Percentiles rank a stretch among this genome's conserved stretches.
Evolutionary conservation across 2,113 vertebrate genomes (phyloP).

Genomic region (Notothenia rossii): DNA sequence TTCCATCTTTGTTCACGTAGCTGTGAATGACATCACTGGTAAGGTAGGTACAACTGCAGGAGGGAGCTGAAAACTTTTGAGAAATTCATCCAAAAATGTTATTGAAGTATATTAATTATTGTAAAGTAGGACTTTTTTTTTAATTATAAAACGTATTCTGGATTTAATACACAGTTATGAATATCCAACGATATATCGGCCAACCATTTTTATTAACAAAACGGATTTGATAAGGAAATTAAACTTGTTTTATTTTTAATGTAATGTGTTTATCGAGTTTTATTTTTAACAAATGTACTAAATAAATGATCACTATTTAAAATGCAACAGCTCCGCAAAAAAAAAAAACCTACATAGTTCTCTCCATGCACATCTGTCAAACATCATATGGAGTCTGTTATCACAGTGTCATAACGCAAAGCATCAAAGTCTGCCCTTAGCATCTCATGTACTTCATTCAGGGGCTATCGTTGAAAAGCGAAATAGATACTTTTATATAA

Average conservation of each 20-base stretch:
- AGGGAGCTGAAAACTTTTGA: neutral
- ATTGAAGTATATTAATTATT: neutral
- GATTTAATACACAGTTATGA: neutral
- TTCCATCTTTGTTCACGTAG: conserved; percentile 97
- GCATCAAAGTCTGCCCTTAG: neutral
- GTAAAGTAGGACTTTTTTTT: neutral
- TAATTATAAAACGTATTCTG: neutral
- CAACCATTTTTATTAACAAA: no score
- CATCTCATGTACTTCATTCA: neutral
- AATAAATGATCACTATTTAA: no score
- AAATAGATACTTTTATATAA: neutral
- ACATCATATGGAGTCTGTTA: neutral
- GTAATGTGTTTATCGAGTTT: no score
- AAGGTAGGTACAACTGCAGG: conserved; percentile 89
- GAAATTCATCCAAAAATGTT: neutral
- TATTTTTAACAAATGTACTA: no score
- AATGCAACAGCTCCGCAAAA: neutral
- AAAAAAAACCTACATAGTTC: neutral
- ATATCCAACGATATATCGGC: neutral
- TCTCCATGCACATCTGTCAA: neutral
- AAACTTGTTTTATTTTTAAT: neutral
- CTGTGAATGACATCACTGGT: conserved; percentile 95
- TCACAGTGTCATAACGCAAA: neutral
- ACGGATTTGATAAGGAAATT: no score
- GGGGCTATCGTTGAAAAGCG: neutral